Evolutionary conservation across 2,797 vertebrate species (phyloP).

Genomic region (Graptemys geographica): DNA sequence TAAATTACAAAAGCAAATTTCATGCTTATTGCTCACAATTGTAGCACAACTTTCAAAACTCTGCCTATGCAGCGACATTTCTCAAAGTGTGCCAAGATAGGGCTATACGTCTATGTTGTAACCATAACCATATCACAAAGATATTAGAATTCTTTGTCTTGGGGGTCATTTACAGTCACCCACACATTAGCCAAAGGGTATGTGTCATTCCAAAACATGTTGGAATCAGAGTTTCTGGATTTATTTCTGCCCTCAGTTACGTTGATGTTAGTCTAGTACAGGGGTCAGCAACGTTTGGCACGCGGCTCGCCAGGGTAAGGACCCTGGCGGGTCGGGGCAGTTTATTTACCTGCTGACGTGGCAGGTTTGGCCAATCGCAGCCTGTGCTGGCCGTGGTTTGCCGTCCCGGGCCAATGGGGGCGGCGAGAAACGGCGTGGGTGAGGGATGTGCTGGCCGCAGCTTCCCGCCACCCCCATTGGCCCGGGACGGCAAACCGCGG

Average conservation of each 20-base stretch:
- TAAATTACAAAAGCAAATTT: neutral
- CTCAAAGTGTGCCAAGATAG: neutral
- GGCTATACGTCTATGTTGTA: neutral
- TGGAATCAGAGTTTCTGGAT: neutral
- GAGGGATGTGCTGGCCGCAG: no score
- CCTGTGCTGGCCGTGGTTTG: no score
- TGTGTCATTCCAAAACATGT: neutral
- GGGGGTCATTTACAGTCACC: neutral
- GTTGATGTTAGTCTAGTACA: neutral
- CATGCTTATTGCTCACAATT: neutral
- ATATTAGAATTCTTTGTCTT: neutral
- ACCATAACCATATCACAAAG: neutral
- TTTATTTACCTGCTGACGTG: no score
- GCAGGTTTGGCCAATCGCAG: no score
- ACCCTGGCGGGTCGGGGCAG: no score
- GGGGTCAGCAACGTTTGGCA: no score
- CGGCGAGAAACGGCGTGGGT: no score
- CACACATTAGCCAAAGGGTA: neutral
- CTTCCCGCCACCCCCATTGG: no score
- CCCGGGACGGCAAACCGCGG: no score
- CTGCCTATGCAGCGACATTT: rapidly evolving
- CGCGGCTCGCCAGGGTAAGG: no score
- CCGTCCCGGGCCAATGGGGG: no score
- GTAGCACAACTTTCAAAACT: neutral
- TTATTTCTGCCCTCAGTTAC: rapidly evolving